Evolutionary conservation across 2,797 vertebrate species (phyloP), one percentile per base, ranked within the genome.

Genomic region (Falco novaeseelandiae): DNA sequence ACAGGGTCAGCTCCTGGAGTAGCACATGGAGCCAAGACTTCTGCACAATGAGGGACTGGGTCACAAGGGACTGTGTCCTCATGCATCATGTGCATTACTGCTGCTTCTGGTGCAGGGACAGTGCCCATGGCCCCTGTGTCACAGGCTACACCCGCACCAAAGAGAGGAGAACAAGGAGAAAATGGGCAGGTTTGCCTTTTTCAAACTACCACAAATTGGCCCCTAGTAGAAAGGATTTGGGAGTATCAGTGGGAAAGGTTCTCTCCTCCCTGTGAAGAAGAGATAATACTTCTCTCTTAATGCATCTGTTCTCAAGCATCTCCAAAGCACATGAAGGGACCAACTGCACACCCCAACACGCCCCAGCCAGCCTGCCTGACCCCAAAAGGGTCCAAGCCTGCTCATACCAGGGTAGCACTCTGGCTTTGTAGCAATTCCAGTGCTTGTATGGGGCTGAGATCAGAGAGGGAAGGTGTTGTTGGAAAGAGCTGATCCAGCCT

Each of bases 81-180:
- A 0, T 9, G 77, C n/a, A 8, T 7, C 1, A 0, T 0, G 3
- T 29, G 59, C 10, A 5, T 8, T 36, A 4, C 58, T 34, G 36
- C 69, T 66, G n/a, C 44, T 77, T 2, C 30, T 61, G 79, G 29
- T 6, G 36, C 21, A 3, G 66, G 61, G 57, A 38, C 52, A 9
- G 70, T 7, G 20, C 29, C 48, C 4, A 2, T 8, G 26, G 44
- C 14, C 34, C 23, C 20, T 4, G 7, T 26, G 20, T 9, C n/a
- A 3, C 48, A 18, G 58, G 26, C 44, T 46, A 29, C 40, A 26
- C 16, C 83, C 86, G 55, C 30, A 27, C 55, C 44, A 20, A 5
- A 38, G 44, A 42, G 29, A 63, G 54, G 13, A 78, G 15, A 32
- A 25, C 12, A 34, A 42, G 51, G 27, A 74, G 11, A 38, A 74